Base-by-base conservation (phyloP, 1,140 invertebrate species). In the Stenopsyche tienmushanensis region DNA sequence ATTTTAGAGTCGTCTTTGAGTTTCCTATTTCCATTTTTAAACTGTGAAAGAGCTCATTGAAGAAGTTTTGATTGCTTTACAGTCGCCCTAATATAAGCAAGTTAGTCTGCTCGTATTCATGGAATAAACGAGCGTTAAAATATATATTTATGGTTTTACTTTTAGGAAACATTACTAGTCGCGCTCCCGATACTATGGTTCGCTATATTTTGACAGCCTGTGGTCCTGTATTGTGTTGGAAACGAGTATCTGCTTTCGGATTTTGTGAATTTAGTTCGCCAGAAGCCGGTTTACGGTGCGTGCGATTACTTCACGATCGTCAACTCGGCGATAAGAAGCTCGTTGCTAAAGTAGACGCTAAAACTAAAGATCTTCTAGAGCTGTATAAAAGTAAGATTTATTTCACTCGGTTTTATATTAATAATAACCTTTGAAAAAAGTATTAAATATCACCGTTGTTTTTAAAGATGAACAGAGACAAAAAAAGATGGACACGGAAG, bases 281-380 rank as follows among this genome's bases (percentile, higher is more conserved):
- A 17, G 95, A 98, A 81, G 92, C 95, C 1, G 97, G 96, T 21
- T 82, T 98, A 57, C 83, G 96, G 71, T 96, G 96, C 71, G 94
- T 99, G 59, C 82, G 97, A 55, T 80, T 99, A 60, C 82, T 99
- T 7, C 96, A 99, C 80, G 95, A 97, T 71, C 89, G 94, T 77
- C 88, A 92, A 79, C 89, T 99, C 66, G 93, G 92, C 44, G 95
- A 94, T 39, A 98, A 97, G 77, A 91, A 91, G 74, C 80, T 99
- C 64, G 90, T 98, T 24, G 96, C 96, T 0, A 96, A 96, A 84
- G 95, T 97, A n/a, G 97, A 98, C 82, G 93, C 94, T 29, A 99
- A 99, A 84, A 96, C 96, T 67, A 94, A 97, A 83, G 88, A 91
- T 53, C 86, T 95, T 49, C 83, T 98, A 67, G 94, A 97, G 79